Evolutionary conservation across 2,113 vertebrate species (phyloP), one percentile per base, ranked within the genome.

Genomic region (Python bivittatus): DNA sequence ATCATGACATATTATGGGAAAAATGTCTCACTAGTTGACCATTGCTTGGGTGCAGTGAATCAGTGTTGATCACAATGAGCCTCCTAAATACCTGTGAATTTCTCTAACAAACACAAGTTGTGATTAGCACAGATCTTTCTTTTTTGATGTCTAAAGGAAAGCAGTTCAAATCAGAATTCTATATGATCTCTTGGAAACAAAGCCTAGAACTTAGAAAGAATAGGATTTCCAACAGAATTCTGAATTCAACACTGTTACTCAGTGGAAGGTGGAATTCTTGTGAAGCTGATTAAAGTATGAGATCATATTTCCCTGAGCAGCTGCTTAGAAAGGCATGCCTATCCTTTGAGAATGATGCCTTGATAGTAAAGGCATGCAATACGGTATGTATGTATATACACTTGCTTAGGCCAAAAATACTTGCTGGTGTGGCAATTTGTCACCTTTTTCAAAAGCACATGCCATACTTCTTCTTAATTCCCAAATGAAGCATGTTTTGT

Each of bases 251-350:
- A 83, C 15, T 57, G 68, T 88, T 58, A 79, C n/a, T 57, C 38
- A 88, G 22, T 79, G 38, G 38, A 88, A 88, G 64, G 91, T 57
- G 25, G 33, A 58, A 72, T 25, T 56, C 58, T 56, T 87, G 20
- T 79, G 61, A 88, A 13, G 58, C 61, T 88, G 61, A 53, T 88
- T 83, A 42, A 54, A 52, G 64, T 54, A 58, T 92, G 64, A 83
- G 85, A 48, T 92, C 52, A 83, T 88, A 64, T 92, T 64, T 88
- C 61, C 86, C 27, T 83, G 64, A 88, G 33, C 91, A 92, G 86
- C 53, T 92, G 91, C 64, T 91, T 88, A 57, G 91, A 68, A 88
- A 92, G 86, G 38, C 61, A 79, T 42, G 64, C 61, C 91, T 72
- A 88, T 27, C 53, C 86, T 92, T 79, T 83, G 53, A 88, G 64